A percentile compares a stretch with the other conserved stretches of the same genome.
Conservation (phyloP, 37 sponge, comb jelly and placozoan genomes). For the Crambe crambe region DNA sequence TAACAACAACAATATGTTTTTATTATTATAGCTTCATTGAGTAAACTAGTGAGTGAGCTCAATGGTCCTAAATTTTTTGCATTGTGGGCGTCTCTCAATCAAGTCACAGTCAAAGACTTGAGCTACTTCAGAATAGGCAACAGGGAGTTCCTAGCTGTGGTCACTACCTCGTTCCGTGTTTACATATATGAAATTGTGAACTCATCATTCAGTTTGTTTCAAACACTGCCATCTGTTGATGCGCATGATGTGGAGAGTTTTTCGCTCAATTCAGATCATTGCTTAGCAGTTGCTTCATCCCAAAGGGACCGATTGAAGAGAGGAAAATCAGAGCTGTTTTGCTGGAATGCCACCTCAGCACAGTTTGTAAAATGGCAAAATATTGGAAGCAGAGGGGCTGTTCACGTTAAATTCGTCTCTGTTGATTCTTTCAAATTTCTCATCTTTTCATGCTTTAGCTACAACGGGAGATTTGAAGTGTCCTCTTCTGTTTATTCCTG, state of each 20-base stretch:
- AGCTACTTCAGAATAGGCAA: background rate
- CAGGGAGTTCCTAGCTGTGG: background rate
- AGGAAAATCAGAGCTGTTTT: background rate
- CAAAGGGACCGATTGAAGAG: background rate
- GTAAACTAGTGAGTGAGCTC: background rate
- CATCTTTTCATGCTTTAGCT: background rate
- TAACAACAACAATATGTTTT: too few relatives aligned
- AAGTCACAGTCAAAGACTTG: background rate
- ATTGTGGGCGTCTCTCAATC: background rate
- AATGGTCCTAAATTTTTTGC: background rate
- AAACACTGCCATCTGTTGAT: background rate
- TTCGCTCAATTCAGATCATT: background rate
- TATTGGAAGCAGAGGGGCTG: constrained; percentile 8
- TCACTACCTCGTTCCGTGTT: background rate
- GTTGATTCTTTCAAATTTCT: background rate
- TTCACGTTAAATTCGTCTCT: constrained; percentile 12
- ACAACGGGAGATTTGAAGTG: background rate
- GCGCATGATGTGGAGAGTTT: background rate
- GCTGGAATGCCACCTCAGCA: constrained; percentile 2
- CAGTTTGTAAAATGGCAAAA: constrained; percentile 10
- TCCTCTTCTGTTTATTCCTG: constrained; percentile 4
- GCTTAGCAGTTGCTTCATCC: background rate
- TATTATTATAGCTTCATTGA: background rate
- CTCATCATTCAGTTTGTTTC: background rate
- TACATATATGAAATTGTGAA: constrained; percentile 2